Evolutionary conservation across 2,797 vertebrate genomes (phyloP).

Genomic region (Gymnodraco acuticeps): DNA sequence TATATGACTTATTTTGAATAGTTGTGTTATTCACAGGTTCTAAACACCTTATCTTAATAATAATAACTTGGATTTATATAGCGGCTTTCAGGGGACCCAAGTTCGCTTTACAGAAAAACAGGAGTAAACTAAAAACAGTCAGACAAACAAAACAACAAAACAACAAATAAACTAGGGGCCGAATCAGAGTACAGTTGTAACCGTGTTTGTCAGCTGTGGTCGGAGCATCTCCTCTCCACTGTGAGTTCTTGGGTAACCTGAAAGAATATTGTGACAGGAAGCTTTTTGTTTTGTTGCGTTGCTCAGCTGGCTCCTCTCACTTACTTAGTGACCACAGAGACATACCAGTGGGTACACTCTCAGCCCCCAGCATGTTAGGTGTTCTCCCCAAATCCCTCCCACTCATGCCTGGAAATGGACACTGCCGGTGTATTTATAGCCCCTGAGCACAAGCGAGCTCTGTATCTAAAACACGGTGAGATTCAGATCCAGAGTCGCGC

Average conservation of each 20-base stretch:
- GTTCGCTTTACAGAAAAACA: too few relatives aligned
- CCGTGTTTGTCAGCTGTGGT: slow-evolving; percentile 8
- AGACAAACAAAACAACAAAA: too few relatives aligned
- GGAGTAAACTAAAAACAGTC: too few relatives aligned
- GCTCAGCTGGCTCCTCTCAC: slow-evolving; percentile 47
- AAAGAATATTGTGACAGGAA: slow-evolving; percentile 38
- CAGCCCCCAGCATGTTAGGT: slow-evolving; percentile 61
- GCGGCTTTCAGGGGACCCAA: too few relatives aligned
- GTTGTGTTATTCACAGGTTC: too few relatives aligned
- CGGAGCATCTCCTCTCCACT: not conserved
- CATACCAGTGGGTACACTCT: slow-evolving; percentile 57
- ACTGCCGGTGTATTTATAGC: slow-evolving; percentile 87
- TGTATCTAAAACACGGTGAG: slow-evolving; percentile 74
- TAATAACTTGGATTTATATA: too few relatives aligned
- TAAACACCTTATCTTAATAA: too few relatives aligned
- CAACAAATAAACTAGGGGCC: too few relatives aligned
- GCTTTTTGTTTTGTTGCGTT: slow-evolving; percentile 42
- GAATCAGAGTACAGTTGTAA: too few relatives aligned
- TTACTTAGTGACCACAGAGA: slow-evolving; percentile 57
- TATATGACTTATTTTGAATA: too few relatives aligned
- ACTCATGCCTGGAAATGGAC: slow-evolving; percentile 80
- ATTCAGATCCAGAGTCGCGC: slow-evolving; percentile 35
- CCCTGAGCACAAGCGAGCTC: slow-evolving; percentile 63
- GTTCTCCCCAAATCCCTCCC: slow-evolving; percentile 50
- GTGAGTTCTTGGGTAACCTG: slow-evolving; percentile 5